Percentiles rank a stretch among this genome's conserved stretches.
Conservation (phyloP, 2,888 invertebrate genomes). For the Agrochola circellaris region DNA sequence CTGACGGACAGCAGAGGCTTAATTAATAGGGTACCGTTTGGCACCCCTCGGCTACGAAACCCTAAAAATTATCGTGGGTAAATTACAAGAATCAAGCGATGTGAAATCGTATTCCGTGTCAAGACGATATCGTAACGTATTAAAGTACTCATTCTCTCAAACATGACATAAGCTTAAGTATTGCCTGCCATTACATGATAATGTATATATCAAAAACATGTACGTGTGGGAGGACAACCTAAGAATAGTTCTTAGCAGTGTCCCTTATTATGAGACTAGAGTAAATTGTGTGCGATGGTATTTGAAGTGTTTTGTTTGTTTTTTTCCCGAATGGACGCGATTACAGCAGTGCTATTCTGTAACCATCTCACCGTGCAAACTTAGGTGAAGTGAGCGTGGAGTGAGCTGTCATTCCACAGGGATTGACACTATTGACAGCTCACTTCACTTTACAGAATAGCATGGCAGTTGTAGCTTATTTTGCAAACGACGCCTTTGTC, state of each 20-base stretch:
- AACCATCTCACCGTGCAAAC: too few relatives aligned
- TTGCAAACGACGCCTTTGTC: neutral
- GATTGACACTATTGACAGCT: too few relatives aligned
- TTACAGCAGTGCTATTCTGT: too few relatives aligned
- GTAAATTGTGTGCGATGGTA: neutral
- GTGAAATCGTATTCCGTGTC: neutral
- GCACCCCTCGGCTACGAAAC: too few relatives aligned
- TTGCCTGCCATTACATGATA: constrained; percentile 21
- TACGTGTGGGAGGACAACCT: neutral
- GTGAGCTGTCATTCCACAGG: too few relatives aligned
- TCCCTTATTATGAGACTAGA: neutral
- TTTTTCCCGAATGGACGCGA: neutral
- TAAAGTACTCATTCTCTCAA: neutral
- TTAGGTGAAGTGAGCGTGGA: too few relatives aligned
- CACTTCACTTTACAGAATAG: too few relatives aligned
- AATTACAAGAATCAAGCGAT: neutral
- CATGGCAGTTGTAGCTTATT: neutral
- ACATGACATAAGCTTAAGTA: constrained; percentile 11
- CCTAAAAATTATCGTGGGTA: too few relatives aligned
- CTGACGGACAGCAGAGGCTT: too few relatives aligned
- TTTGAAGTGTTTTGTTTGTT: neutral
- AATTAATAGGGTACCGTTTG: too few relatives aligned
- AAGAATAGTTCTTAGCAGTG: constrained; percentile 1
- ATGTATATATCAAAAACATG: constrained; percentile 21
- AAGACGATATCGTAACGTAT: constrained; percentile 2